phyloP scores from a whole-genome alignment of 1,140 invertebrate species.

The Drosophila pruinosa region DNA sequence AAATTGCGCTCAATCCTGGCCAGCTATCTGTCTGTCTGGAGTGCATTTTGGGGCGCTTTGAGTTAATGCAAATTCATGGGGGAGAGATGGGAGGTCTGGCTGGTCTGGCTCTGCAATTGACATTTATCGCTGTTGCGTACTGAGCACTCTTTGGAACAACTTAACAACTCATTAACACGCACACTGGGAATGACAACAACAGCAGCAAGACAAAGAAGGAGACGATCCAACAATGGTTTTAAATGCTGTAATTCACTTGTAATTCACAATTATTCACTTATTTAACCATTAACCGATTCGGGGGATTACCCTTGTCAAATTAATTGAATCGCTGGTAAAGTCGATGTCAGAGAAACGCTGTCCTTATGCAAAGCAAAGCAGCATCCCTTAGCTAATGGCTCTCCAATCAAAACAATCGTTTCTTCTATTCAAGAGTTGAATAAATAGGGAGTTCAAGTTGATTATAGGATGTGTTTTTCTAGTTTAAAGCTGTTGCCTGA shows the following conservation, averaged over 20 bases:
- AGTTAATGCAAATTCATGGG: neutral
- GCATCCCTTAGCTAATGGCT: neutral
- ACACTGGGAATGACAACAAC: constrained; percentile 36
- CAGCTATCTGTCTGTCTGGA: neutral
- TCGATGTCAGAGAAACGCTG: neutral
- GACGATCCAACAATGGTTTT: constrained; percentile 49
- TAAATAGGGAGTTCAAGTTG: neutral
- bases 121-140: constrained; percentile 68
- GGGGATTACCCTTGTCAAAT: constrained; percentile 54
- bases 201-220: neutral
- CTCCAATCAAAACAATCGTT: neutral
- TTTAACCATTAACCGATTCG: constrained; percentile 22
- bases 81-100: neutral
- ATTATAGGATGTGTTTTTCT: neutral
- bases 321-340: constrained; percentile 43
- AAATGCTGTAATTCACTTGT: constrained; percentile 55
- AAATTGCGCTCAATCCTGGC: constrained; percentile 12
- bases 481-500: constrained; percentile 8
- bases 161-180: constrained; percentile 77
- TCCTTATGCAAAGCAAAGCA: neutral
- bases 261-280: constrained; percentile 54
- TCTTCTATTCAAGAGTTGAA: neutral
- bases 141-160: constrained; percentile 52
- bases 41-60: constrained; percentile 19
- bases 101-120: constrained; percentile 57